These are phyloP conservation scores for Chelon auratus DNA, from an alignment of 2,797 vertebrate genomes.

Conservation along the genomic window DNA sequence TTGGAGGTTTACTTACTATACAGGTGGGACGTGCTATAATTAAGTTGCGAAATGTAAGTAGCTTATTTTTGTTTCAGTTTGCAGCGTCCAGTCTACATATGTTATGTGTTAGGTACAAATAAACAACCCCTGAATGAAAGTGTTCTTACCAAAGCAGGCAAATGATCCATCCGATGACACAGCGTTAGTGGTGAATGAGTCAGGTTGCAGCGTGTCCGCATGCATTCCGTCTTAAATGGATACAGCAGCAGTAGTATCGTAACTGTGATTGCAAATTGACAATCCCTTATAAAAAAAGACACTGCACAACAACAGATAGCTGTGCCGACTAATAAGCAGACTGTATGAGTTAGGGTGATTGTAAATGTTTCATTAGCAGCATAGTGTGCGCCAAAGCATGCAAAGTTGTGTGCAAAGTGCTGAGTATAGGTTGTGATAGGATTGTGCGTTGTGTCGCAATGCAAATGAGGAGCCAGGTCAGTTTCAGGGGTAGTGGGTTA, in stretches of 20 bases:
- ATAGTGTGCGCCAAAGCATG: too few species aligned
- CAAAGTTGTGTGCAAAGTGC: too few species aligned
- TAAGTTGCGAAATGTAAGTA: background rate
- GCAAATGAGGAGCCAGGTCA: slow-evolving; percentile 2
- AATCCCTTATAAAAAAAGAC: background rate
- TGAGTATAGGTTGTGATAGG: too few species aligned
- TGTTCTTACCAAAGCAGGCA: background rate
- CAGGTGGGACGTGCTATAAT: background rate
- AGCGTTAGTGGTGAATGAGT: background rate
- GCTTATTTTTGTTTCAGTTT: background rate
- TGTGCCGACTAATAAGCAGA: too few species aligned
- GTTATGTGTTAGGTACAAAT: background rate
- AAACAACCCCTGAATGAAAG: background rate
- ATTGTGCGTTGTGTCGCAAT: background rate
- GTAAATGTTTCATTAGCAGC: too few species aligned
- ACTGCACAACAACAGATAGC: too few species aligned
- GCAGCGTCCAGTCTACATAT: background rate
- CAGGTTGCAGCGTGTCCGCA: background rate
- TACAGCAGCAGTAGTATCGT: background rate
- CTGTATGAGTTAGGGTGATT: too few species aligned
- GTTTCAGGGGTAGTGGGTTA: slow-evolving; percentile 1
- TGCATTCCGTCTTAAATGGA: background rate
- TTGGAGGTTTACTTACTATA: background rate
- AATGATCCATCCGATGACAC: background rate
- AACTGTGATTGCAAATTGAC: background rate